Evolutionary conservation across 2,888 invertebrate genomes (phyloP), one percentile per base, ranked within the genome.

Genomic region (Sepioteuthis lessoniana): DNA sequence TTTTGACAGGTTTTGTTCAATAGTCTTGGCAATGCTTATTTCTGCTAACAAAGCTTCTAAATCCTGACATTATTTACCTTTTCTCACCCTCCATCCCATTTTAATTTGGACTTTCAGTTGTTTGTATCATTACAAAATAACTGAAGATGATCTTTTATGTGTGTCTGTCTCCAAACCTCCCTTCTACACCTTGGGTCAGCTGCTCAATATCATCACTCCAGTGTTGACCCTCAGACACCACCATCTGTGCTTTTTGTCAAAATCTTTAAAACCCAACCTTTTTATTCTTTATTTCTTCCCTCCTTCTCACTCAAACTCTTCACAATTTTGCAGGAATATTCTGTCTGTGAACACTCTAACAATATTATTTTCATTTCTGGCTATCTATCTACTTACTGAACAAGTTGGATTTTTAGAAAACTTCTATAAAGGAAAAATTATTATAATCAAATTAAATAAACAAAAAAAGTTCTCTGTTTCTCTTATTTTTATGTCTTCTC

Each of bases 241-340:
- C 76, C n/a, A 76, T 76, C 19, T 35, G 76, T 76, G 76, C 76
- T 16, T 76, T n/a, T 76, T 35, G 0, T 25, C 21, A 7, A n/a
- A 28, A 25, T 60, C 10, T n/a, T 10, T 76, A 76, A 16, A 76
- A 76, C n/a, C 76, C 76, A 76, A n/a, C 76, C n/a, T 76, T 76
- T 76, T n/a, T n/a, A n/a, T 35, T n/a, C n/a, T 76, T 13, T n/a
- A 13, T 76, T 76, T 76, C 8, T 76, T 76, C n/a, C n/a, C n/a
- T 16, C 76, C n/a, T n/a, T 35, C n/a, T 35, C 13, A 76, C n/a
- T 76, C n/a, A n/a, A 76, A 76, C n/a, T 76, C 76, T 76, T 76
- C 76, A 76, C n/a, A 76, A 76, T 76, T 76, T 76, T 76, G 76
- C 76, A 76, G n/a, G 76, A 76, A 76, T 76, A 76, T 76, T 76